These are phyloP conservation scores for Apodemus speciosus DNA, from an alignment of 2,113 vertebrate genomes.

Conservation along the genomic window DNA sequence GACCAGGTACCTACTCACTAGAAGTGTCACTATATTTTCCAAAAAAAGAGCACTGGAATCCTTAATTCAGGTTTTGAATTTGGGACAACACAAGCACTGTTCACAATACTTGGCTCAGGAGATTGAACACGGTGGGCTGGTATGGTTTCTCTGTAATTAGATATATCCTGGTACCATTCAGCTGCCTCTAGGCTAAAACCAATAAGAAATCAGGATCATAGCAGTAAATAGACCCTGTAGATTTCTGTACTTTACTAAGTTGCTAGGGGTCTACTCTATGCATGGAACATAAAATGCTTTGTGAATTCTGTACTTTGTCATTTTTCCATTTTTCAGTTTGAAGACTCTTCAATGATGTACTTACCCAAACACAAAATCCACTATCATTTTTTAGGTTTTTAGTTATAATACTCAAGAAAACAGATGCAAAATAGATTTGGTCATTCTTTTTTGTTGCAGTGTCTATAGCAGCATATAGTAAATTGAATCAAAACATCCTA, in stretches of 20 bases:
- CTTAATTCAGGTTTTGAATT: background rate
- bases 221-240: background rate
- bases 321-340: constrained; percentile 42
- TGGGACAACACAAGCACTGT: background rate
- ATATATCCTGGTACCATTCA: background rate
- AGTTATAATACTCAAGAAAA: constrained; percentile 49
- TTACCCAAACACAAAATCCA: constrained; percentile 30
- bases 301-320: background rate
- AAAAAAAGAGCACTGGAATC: background rate
- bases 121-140: background rate
- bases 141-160: constrained; percentile 7
- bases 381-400: constrained; percentile 33
- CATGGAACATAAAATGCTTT: background rate
- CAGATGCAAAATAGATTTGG: constrained; percentile 9
- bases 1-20: background rate
- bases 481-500: background rate
- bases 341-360: constrained; percentile 47
- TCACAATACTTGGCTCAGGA: background rate
- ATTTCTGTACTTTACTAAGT: background rate
- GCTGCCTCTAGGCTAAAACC: background rate
- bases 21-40: background rate
- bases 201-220: background rate
- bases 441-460: constrained; percentile 23
- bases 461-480: background rate
- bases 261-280: background rate